These are phyloP conservation scores for Drosophila cognata DNA, from an alignment of 2,888 invertebrate species.

Conservation along the genomic window DNA sequence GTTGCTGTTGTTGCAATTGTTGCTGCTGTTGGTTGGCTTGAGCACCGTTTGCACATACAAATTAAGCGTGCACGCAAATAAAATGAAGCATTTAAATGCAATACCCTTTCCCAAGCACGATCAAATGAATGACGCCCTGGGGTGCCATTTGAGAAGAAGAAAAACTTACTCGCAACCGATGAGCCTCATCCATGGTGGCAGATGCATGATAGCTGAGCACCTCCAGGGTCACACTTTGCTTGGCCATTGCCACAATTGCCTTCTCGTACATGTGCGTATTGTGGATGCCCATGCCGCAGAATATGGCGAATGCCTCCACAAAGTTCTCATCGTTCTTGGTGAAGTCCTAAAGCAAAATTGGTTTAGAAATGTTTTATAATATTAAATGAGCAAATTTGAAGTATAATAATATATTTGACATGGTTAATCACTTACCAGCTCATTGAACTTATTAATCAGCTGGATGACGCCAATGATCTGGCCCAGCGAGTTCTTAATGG, in stretches of 20 bases:
- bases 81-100: conserved; percentile 70
- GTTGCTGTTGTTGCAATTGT: conserved; percentile 3
- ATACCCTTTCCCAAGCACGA: background rate
- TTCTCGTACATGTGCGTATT: conserved; percentile 99
- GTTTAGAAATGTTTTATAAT: background rate
- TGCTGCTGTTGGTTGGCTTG: background rate
- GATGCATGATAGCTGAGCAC: conserved; percentile 97
- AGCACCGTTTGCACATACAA: conserved; percentile 51
- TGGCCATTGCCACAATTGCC: conserved; percentile 97
- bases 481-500: conserved; percentile 96
- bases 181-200: conserved; percentile 95
- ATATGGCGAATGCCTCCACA: conserved; percentile 98
- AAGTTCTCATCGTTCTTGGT: conserved; percentile 98
- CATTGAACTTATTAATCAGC: conserved; percentile 96
- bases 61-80: conserved; percentile 65
- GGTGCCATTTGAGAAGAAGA: conserved; percentile 34
- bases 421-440: conserved; percentile 86
- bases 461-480: conserved; percentile 97
- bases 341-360: conserved; percentile 86
- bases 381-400: background rate
- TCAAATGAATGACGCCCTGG: conserved; percentile 35
- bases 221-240: conserved; percentile 97
- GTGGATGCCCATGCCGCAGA: conserved; percentile 98
- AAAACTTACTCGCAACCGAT: conserved; percentile 91
- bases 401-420: background rate